Evolutionary conservation across 2,888 invertebrate species (phyloP).

Genomic region (Dynastes hyllus): DNA sequence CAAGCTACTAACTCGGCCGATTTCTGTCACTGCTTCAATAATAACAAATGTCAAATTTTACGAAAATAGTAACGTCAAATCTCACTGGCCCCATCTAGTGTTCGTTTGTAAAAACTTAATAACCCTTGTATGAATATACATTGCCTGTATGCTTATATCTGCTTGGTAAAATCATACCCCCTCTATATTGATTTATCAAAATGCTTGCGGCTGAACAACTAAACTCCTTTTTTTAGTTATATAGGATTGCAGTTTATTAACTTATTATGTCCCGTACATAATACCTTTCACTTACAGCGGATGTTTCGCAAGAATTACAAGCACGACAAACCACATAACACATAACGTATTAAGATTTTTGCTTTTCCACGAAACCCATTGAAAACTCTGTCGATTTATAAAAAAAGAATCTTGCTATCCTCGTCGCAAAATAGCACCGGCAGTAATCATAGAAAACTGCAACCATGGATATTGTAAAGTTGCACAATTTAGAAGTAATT

Average conservation of each 20-base stretch:
- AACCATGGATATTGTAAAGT: conserved; percentile 3
- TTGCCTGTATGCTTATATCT: no score
- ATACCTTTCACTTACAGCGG: conserved; percentile 40
- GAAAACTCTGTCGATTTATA: neutral
- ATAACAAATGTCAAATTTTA: no score
- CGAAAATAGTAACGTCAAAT: no score
- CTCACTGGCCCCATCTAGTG: no score
- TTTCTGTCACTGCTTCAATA: no score
- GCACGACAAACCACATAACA: neutral
- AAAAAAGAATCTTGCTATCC: neutral
- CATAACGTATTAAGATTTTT: conserved; percentile 14
- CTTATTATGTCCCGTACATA: conserved; percentile 18
- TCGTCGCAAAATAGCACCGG: neutral
- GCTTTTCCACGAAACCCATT: conserved; percentile 18
- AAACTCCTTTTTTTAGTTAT: neutral
- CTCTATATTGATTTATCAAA: no score
- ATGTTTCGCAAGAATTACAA: conserved; percentile 37
- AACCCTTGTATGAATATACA: no score
- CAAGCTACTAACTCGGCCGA: no score
- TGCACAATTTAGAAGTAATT: conserved; percentile 16
- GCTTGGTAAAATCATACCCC: no score
- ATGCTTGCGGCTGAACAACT: no score
- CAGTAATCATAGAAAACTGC: conserved; percentile 13
- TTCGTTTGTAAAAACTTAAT: no score
- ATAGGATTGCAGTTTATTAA: conserved; percentile 5